These are phyloP conservation scores for Notarius lentiginosus DNA, from an alignment of 2,113 vertebrate genomes.

Conservation along the genomic window DNA sequence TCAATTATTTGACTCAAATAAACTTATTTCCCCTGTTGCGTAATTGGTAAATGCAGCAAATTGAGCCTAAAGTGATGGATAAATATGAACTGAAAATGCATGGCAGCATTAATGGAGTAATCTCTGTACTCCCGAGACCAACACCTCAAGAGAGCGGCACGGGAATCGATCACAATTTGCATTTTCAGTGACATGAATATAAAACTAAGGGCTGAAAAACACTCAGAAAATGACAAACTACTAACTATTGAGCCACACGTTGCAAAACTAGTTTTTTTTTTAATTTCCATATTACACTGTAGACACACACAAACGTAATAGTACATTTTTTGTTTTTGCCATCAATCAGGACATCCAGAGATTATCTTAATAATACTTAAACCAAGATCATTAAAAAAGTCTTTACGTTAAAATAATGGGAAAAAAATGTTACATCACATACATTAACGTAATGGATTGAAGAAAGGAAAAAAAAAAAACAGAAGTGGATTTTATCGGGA, in stretches of 20 bases:
- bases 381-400: not conserved
- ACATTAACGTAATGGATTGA: not conserved
- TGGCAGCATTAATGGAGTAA: conserved; percentile 26
- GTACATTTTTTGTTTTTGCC: not conserved
- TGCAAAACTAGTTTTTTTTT: not conserved
- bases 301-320: not conserved
- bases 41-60: conserved; percentile 21
- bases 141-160: not conserved
- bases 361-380: not conserved
- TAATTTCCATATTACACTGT: not conserved
- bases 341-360: not conserved
- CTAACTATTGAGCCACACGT: not conserved
- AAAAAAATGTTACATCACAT: not conserved
- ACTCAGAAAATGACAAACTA: not conserved
- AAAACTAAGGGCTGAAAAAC: conserved; percentile 16
- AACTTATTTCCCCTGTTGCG: conserved; percentile 13
- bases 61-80: conserved; percentile 14
- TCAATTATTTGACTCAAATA: conserved; percentile 25
- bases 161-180: conserved; percentile 43
- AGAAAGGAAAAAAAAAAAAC: not conserved
- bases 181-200: conserved; percentile 40
- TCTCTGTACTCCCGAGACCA: conserved; percentile 7
- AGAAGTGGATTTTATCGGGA: not conserved
- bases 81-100: conserved; percentile 39
- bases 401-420: not conserved